Percentiles rank a stretch among this genome's conserved stretches.
phyloP scores from a whole-genome alignment of 1,140 invertebrate genomes.

The Rhyzopertha dominica region DNA sequence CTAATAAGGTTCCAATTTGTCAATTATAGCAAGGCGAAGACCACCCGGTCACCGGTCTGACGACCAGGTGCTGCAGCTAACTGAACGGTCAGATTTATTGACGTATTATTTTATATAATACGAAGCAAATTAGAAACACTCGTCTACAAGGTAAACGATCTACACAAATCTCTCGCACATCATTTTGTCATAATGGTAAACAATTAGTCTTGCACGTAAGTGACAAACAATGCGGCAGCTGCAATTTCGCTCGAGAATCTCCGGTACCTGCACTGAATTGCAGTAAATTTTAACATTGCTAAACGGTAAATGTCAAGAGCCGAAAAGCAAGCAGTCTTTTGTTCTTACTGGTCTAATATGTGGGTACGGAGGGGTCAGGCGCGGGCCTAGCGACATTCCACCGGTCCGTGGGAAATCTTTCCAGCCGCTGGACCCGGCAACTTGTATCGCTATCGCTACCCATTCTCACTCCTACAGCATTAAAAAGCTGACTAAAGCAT shows the following conservation, averaged over 20 bases:
- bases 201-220: too few species aligned
- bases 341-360: constrained; percentile 33
- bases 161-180: too few species aligned
- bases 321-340: constrained; percentile 31
- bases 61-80: constrained; percentile 13
- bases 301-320: too few species aligned
- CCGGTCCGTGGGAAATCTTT: constrained; percentile 36
- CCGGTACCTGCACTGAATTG: too few species aligned
- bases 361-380: constrained; percentile 19
- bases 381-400: constrained; percentile 33
- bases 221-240: too few species aligned
- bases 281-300: too few species aligned
- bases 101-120: too few species aligned
- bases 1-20: constrained; percentile 27
- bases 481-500: constrained; percentile 34
- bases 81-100: constrained; percentile 3
- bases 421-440: constrained; percentile 27
- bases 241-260: too few species aligned
- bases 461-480: constrained; percentile 34
- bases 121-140: too few species aligned
- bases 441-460: constrained; percentile 32
- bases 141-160: too few species aligned
- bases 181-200: too few species aligned
- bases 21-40: constrained; percentile 20
- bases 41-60: constrained; percentile 17